Evolutionary conservation across 2,888 invertebrate species (phyloP).

Genomic region (Stenchaetothrips biformis): DNA sequence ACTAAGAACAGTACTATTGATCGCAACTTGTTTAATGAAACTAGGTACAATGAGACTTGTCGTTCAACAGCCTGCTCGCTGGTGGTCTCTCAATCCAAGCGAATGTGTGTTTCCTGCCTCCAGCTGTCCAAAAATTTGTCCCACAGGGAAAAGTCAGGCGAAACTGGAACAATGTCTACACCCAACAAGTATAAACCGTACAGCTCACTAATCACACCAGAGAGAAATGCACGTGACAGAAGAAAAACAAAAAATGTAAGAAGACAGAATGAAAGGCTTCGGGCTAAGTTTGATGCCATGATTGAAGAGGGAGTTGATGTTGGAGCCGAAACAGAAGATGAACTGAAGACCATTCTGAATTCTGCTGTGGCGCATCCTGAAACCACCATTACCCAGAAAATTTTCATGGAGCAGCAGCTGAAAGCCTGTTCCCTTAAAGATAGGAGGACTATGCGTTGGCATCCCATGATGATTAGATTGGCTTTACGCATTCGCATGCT

Average conservation of each 20-base stretch:
- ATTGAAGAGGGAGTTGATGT: not conserved
- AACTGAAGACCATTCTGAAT: not conserved
- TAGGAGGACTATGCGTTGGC: not conserved
- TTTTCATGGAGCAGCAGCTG: not conserved
- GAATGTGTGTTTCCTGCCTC: not conserved
- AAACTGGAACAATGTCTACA: no score
- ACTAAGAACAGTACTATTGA: not conserved
- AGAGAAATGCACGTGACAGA: not conserved
- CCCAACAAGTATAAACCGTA: not conserved
- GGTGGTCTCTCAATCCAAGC: not conserved
- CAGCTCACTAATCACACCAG: not conserved
- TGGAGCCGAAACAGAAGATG: not conserved
- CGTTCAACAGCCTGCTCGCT: not conserved
- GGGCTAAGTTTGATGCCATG: not conserved
- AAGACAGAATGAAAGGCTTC: not conserved
- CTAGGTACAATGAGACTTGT: not conserved
- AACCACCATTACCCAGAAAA: not conserved
- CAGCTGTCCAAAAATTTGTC: not conserved
- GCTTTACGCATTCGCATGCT: not conserved
- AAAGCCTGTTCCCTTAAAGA: not conserved
- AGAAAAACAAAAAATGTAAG: not conserved
- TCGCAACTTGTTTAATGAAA: not conserved
- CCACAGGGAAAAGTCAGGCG: not conserved
- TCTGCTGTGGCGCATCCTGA: not conserved
- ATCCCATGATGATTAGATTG: not conserved